Evolutionary conservation across 2,113 vertebrate species (phyloP).

Genomic region (Capricornis sumatraensis): DNA sequence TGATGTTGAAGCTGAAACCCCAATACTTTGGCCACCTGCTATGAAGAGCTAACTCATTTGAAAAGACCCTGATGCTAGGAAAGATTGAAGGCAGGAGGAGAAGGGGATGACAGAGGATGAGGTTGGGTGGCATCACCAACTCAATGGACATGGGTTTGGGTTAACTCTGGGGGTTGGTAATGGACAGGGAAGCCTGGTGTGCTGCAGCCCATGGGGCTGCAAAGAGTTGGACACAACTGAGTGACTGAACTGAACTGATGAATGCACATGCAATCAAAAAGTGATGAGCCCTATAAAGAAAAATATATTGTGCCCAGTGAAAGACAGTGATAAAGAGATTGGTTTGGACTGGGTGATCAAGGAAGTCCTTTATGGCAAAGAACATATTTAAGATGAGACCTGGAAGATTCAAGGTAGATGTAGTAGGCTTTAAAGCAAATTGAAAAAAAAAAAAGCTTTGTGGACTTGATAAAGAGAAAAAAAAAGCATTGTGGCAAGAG

Average conservation of each 20-base stretch:
- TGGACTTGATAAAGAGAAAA: not conserved
- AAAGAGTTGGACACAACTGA: not conserved
- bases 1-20: not conserved
- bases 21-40: not conserved
- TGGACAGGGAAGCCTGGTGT: not conserved
- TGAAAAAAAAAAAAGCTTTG: not conserved
- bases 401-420: not conserved
- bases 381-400: not conserved
- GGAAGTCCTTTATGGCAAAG: not conserved
- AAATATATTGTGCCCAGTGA: not conserved
- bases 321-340: not conserved
- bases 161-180: not conserved
- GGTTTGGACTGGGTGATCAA: not conserved
- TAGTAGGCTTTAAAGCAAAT: not conserved
- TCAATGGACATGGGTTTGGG: not conserved
- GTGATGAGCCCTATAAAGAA: not conserved
- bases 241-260: not conserved
- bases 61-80: not conserved
- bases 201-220: not conserved
- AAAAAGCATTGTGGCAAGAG: not conserved
- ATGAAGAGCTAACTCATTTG: not conserved
- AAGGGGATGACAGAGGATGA: not conserved
- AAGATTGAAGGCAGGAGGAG: not conserved
- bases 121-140: not conserved
- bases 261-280: not conserved